Evolutionary conservation across 2,113 vertebrate species (phyloP).

Genomic region (Corydoras sp.): DNA sequence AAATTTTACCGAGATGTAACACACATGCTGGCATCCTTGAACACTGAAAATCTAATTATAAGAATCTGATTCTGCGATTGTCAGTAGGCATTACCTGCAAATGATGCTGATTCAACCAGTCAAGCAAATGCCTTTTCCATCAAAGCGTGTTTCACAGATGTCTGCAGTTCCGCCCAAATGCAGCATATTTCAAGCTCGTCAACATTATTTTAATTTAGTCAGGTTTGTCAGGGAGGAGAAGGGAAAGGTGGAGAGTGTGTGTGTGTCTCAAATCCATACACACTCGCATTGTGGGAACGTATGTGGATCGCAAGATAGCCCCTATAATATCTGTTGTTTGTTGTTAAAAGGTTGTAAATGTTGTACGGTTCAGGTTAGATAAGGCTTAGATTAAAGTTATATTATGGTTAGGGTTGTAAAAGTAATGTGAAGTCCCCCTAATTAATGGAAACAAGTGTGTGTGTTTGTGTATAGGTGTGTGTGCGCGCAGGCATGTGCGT

Average conservation of each 20-base stretch:
- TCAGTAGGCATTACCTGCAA: conserved; percentile 41
- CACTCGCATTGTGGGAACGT: too few relatives aligned
- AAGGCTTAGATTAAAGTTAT: too few relatives aligned
- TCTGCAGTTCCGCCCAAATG: conserved; percentile 37
- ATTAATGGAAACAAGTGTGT: neutral
- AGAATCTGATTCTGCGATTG: conserved; percentile 24
- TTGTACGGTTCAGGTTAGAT: too few relatives aligned
- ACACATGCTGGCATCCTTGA: neutral
- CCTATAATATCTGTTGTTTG: too few relatives aligned
- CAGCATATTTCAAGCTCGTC: conserved; percentile 36
- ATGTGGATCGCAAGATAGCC: too few relatives aligned
- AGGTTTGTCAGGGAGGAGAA: conserved; percentile 21
- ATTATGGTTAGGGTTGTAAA: too few relatives aligned
- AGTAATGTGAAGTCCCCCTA: too few relatives aligned
- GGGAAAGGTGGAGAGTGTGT: conserved; percentile 16
- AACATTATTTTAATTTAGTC: conserved; percentile 34
- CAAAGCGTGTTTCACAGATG: conserved; percentile 45
- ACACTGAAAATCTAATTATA: conserved; percentile 35
- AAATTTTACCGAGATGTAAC: neutral
- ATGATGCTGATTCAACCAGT: conserved; percentile 38
- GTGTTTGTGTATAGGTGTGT: conserved; percentile 20
- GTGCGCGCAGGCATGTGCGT: conserved; percentile 12
- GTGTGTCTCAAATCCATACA: neutral
- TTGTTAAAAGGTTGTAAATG: too few relatives aligned
- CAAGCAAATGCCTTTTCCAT: conserved; percentile 37